A percentile compares a stretch with the other conserved stretches of the same genome.
phyloP scores from a whole-genome alignment of 2,888 invertebrate genomes.

The Cephus runcator region DNA sequence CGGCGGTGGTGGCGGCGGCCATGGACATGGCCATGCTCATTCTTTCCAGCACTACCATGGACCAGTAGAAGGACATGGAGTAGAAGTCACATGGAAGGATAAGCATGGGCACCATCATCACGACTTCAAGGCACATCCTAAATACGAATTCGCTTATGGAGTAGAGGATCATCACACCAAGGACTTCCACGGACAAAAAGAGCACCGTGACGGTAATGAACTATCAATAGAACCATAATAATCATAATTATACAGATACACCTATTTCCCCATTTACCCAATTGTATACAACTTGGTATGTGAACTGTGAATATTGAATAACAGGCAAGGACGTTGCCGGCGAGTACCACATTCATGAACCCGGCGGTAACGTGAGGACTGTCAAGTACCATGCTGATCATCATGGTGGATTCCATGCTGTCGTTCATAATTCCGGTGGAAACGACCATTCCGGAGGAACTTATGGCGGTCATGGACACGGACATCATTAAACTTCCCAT shows the following conservation, averaged over 20 bases:
- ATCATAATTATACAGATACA: neutral
- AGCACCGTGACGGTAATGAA: slow-evolving; percentile 44
- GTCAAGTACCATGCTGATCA: slow-evolving; percentile 60
- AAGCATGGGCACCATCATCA: slow-evolving; percentile 46
- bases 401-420: slow-evolving; percentile 58
- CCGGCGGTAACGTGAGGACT: slow-evolving; percentile 50
- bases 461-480: slow-evolving; percentile 15
- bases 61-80: slow-evolving; percentile 33
- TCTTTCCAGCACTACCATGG: slow-evolving; percentile 38
- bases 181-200: slow-evolving; percentile 46
- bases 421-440: slow-evolving; percentile 50
- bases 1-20: neutral
- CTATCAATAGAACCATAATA: neutral
- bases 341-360: slow-evolving; percentile 59
- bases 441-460: slow-evolving; percentile 47
- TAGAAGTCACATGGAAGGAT: slow-evolving; percentile 44
- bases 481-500: neutral
- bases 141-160: slow-evolving; percentile 45
- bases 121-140: slow-evolving; percentile 46
- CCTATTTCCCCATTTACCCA: neutral
- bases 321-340: slow-evolving; percentile 48
- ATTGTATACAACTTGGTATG: neutral
- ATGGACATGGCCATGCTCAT: slow-evolving; percentile 26
- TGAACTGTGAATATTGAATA: neutral
- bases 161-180: slow-evolving; percentile 47